phyloP scores from a whole-genome alignment of 2,888 invertebrate genomes.

The Caradrina kadenii region DNA sequence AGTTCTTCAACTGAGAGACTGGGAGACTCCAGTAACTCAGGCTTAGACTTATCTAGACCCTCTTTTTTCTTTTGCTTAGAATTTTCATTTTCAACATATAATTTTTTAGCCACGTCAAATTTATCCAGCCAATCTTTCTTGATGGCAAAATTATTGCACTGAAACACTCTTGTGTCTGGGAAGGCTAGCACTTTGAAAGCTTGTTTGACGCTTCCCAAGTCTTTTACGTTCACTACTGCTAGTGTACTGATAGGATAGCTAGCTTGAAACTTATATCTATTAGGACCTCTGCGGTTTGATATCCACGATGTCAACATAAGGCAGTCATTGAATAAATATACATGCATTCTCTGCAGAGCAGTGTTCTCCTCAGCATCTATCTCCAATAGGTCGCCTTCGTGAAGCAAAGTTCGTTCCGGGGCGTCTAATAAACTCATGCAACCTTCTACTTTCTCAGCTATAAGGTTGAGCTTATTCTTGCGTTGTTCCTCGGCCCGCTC shows the following conservation, averaged over 20 bases:
- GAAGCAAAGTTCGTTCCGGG: conserved; percentile 94
- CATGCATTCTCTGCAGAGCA: conserved; percentile 96
- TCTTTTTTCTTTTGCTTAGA: conserved; percentile 89
- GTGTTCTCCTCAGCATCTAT: conserved; percentile 96
- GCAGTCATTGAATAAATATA: conserved; percentile 97
- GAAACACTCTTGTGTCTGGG: conserved; percentile 97
- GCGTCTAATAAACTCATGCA: conserved; percentile 95
- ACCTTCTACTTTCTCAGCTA: conserved; percentile 96
- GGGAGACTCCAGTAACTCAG: conserved; percentile 84
- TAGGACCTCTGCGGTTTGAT: conserved; percentile 93
- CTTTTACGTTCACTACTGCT: conserved; percentile 98
- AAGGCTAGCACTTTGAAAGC: conserved; percentile 98
- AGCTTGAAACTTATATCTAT: conserved; percentile 95
- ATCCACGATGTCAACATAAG: conserved; percentile 97
- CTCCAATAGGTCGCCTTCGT: conserved; percentile 97
- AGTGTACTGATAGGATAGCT: conserved; percentile 96
- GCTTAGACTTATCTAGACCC: conserved; percentile 81
- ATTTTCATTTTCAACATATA: conserved; percentile 92
- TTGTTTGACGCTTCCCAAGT: conserved; percentile 96
- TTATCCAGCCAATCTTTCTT: conserved; percentile 98
- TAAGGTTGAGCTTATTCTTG: conserved; percentile 92
- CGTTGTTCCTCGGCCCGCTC: conserved; percentile 91
- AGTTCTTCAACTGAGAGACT: conserved; percentile 87
- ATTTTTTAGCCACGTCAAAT: conserved; percentile 97
- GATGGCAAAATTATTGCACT: conserved; percentile 95